Percentiles rank a stretch among this genome's conserved stretches.
Evolutionary conservation across 2,797 vertebrate species (phyloP).

Genomic region (Eptatretus atami): DNA sequence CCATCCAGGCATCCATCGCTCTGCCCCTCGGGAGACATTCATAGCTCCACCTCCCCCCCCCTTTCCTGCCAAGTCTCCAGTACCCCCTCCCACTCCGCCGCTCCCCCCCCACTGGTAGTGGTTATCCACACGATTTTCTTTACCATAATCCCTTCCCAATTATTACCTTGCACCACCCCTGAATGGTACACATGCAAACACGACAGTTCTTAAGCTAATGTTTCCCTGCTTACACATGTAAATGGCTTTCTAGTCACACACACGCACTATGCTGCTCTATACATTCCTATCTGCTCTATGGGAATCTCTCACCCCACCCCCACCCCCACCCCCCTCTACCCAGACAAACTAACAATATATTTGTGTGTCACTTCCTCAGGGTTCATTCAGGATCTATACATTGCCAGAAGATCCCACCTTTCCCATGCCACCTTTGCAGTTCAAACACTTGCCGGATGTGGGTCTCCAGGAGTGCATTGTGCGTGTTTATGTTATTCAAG

Average conservation of each 20-base stretch:
- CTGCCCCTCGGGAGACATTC: not conserved
- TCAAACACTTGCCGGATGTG: conserved; percentile 38
- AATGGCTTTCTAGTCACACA: not conserved
- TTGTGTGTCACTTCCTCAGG: conserved; percentile 17
- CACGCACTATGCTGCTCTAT: not conserved
- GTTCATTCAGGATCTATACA: conserved; percentile 59
- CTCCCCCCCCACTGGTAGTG: no score
- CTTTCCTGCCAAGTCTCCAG: not conserved
- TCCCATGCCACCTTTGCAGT: conserved; percentile 28
- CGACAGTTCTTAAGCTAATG: not conserved
- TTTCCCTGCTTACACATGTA: not conserved
- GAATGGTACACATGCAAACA: not conserved
- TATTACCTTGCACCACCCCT: not conserved
- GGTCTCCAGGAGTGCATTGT: conserved; percentile 48
- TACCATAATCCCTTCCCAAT: not conserved
- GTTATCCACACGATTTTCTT: not conserved
- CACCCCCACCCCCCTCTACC: not conserved
- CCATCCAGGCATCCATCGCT: no score
- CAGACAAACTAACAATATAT: not conserved
- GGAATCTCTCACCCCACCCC: not conserved
- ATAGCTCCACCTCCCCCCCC: not conserved
- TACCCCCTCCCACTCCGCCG: not conserved
- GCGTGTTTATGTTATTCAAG: conserved; percentile 50
- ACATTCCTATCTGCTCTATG: not conserved
- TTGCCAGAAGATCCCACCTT: conserved; percentile 36